phyloP scores from a whole-genome alignment of 35 echinoderm and acorn worm genomes.

The Strongylocentrotus purpuratus region DNA sequence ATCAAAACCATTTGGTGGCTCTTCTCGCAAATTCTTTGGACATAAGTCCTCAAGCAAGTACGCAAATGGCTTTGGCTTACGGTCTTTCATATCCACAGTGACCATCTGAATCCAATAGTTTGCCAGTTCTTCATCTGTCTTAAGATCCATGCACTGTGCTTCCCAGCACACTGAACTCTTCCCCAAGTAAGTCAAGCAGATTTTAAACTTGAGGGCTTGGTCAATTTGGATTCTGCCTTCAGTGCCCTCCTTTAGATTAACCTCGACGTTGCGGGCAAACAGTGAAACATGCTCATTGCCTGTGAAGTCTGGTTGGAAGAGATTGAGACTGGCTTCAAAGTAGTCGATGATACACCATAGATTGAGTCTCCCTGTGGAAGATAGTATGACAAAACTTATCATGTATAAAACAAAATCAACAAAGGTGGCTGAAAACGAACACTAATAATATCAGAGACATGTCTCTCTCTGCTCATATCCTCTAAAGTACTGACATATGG shows the following conservation, averaged over 20 bases:
- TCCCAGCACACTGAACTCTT: constrained; percentile 41
- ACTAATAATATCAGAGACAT: background rate
- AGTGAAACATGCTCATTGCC: background rate
- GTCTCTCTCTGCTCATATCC: too few species aligned
- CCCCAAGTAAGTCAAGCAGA: background rate
- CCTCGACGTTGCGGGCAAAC: constrained; percentile 24
- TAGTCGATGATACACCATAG: constrained; percentile 18
- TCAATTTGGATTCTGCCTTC: background rate
- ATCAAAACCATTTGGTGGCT: constrained; percentile 10
- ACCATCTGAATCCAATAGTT: constrained; percentile 43
- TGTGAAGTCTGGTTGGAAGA: background rate
- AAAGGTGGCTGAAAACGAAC: background rate
- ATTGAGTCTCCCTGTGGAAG: constrained; percentile 6
- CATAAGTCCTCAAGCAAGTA: background rate
- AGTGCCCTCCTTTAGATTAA: background rate
- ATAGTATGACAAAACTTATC: background rate
- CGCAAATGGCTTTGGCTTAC: background rate
- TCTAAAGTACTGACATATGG: too few species aligned
- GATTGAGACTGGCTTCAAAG: constrained; percentile 35
- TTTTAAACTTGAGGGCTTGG: constrained; percentile 27
- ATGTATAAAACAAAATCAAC: background rate
- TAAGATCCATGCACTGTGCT: background rate
- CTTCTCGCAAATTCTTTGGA: background rate
- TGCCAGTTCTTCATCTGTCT: constrained; percentile 31
- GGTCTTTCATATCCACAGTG: constrained; percentile 30